Evolutionary conservation across 2,797 vertebrate species (phyloP).

Genomic region (Syndactyla subalaris): DNA sequence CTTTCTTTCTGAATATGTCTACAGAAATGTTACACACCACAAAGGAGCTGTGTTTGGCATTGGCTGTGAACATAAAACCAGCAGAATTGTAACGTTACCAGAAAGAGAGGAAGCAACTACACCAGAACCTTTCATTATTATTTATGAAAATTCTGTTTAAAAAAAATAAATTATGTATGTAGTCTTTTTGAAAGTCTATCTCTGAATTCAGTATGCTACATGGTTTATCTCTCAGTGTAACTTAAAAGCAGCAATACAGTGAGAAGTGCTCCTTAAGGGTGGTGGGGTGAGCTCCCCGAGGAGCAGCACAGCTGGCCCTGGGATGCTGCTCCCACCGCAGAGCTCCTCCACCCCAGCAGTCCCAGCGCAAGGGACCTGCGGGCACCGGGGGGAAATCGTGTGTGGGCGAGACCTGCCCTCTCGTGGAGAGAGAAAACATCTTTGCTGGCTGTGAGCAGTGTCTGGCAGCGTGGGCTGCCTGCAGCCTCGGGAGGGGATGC

Average conservation of each 20-base stretch:
- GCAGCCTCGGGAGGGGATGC: neutral
- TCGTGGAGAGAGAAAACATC: constrained; percentile 67
- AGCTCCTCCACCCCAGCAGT: neutral
- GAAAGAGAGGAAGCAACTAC: neutral
- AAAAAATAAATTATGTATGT: neutral
- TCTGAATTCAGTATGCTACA: neutral
- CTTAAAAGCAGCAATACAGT: neutral
- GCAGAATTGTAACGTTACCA: neutral
- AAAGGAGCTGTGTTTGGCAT: neutral
- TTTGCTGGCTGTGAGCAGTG: neutral
- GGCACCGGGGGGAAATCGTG: neutral
- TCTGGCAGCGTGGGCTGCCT: neutral
- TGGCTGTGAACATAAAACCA: neutral
- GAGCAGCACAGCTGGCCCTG: neutral
- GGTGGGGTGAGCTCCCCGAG: neutral
- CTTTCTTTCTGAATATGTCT: neutral
- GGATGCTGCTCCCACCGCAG: neutral
- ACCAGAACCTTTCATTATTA: neutral
- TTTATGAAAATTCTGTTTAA: neutral
- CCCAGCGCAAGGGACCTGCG: neutral
- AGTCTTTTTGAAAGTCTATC: neutral
- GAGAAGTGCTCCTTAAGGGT: neutral
- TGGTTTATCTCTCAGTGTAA: neutral
- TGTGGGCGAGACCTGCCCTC: constrained; percentile 68
- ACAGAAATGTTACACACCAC: neutral